Evolutionary conservation across 1,140 invertebrate genomes (phyloP), one percentile per base, ranked within the genome.

Genomic region (Atta cephalotes): DNA sequence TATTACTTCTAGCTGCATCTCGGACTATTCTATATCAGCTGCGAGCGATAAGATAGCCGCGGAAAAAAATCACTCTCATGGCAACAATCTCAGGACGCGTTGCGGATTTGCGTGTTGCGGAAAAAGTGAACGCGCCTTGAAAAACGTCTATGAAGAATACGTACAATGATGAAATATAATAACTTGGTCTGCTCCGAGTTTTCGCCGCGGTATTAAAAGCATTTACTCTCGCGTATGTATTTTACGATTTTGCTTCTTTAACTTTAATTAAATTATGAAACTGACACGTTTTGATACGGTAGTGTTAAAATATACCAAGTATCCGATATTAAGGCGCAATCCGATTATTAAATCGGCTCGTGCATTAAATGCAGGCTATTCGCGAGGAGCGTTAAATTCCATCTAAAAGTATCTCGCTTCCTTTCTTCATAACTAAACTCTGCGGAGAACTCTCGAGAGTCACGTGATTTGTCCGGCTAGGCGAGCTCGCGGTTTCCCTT

Each of bases 61-160:
- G 92, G 92, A 93, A 94, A 93, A 91, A 90, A 91, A 76, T 89
- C 87, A 92, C 93, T 94, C 94, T 94, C 93, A 93, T 94, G 92
- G 93, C 94, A 94, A 95, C 94, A 94, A 94, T 94, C 93, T 94
- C 89, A 92, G 92, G 89, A 93, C 86, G 85, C 72, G 66, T 84
- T 49, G 89, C 79, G 76, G 91, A 92, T 94, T 93, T 94, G 89
- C 91, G 91, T 93, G 93, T 88, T 92, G 91, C 89, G 88, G 91
- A 93, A 92, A 94, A 94, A 87, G 89, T 89, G 70, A 86, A 35
- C 72, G 89, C 51, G 53, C 84, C 63, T 85, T 81, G 84, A 76
- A 90, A 88, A 89, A 80, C 65, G 85, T 88, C 5, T 12, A 18
- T n/a, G n/a, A 12, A 9, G 53, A 53, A 76, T 76, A 84, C 62